Percentiles rank a stretch among this genome's conserved stretches.
These are phyloP conservation scores for Myotis daubentonii DNA, from an alignment of 2,797 vertebrate genomes.

Conservation along the genomic window DNA sequence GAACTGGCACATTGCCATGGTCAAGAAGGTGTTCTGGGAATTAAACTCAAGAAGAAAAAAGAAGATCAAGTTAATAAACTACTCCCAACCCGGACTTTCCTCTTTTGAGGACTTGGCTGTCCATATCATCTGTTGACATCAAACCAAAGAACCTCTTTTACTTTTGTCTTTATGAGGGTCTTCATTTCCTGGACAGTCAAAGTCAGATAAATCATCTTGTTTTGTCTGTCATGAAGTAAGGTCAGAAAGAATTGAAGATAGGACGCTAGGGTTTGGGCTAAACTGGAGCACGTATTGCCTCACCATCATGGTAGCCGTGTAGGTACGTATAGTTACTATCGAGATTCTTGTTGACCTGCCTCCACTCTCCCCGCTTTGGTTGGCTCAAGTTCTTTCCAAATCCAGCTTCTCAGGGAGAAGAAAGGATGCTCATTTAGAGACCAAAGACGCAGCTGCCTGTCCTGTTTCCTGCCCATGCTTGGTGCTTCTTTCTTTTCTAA, in stretches of 20 bases:
- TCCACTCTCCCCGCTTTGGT: background rate
- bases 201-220: background rate
- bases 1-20: background rate
- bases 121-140: background rate
- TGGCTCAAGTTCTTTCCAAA: background rate
- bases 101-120: background rate
- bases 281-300: background rate
- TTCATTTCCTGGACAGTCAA: background rate
- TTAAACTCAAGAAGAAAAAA: background rate
- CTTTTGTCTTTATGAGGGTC: background rate
- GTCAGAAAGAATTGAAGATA: background rate
- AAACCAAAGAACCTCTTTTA: background rate
- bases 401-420: background rate
- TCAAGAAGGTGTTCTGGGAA: conserved; percentile 7
- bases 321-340: background rate
- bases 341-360: background rate
- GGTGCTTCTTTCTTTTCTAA: background rate
- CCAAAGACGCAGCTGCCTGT: background rate
- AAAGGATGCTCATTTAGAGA: background rate
- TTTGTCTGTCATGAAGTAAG: background rate
- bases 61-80: background rate
- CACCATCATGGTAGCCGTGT: accelerated
- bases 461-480: background rate
- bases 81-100: background rate
- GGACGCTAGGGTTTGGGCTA: background rate